Base-by-base conservation (phyloP, 2,888 invertebrate genomes). In the Autographa pulchrina region DNA sequence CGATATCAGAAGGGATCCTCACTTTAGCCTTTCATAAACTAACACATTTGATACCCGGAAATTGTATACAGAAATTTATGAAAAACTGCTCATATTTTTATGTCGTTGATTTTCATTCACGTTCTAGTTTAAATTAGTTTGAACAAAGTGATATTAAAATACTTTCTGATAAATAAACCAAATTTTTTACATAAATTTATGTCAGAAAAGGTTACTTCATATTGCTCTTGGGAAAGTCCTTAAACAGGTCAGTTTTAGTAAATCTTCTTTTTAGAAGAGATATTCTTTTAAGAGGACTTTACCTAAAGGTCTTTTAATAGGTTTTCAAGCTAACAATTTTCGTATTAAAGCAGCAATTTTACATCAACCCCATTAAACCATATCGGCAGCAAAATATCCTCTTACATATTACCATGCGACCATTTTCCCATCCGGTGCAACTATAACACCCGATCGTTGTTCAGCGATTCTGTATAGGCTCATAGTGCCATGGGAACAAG, bases 1-100 rank as follows among this genome's bases (percentile, higher is more conserved):
- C 68, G 75, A 81, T 85, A 86, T 82, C 82, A 73, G 59, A 60
- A 73, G 74, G 72, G 68, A 79, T 75, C 62, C 70, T 75, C 66
- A 61, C 38, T 56, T 56, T 65, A 75, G 58, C 62, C 66, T 71
- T 73, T 77, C 74, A 79, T 81, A 63, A 32, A 63, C 72, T 61
- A n/a, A 63, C 70, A 73, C 68, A 75, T 69, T 77, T 43, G 62
- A 68, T 74, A 20, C 69, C 41, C 62, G 60, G 59, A 11, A 62
- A 66, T 68, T 68, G 72, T 68, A 32, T 16, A 48, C 62, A 64
- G 65, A 72, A 70, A 70, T 38, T 59, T 56, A 63, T 43, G 59
- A 38, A 72, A 71, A 78, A 81, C 70, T 61, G 73, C 63, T 71
- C 70, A 61, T 70, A 69, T 78, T 70, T 65, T 62, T 59, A 35